phyloP scores from a whole-genome alignment of 2,888 invertebrate genomes.

The Cremastinae sp. region DNA sequence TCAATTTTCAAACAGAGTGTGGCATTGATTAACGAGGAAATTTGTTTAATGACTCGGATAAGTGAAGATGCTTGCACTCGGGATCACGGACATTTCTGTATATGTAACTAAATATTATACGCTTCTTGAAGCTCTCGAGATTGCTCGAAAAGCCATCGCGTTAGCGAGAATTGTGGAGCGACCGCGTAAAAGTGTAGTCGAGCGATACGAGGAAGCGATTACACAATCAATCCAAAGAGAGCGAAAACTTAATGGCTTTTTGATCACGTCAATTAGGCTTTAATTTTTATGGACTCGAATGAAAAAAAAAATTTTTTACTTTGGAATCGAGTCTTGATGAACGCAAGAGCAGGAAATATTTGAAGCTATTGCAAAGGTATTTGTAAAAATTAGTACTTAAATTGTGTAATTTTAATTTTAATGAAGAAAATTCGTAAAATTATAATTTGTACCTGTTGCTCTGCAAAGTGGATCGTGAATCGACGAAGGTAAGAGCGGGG shows the following conservation, averaged over 20 bases:
- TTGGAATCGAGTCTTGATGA: not conserved
- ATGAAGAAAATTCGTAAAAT: not conserved
- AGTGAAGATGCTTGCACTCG: not conserved
- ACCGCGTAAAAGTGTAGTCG: constrained; percentile 3
- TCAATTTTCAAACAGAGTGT: not conserved
- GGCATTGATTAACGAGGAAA: too few relatives aligned
- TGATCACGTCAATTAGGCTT: constrained; percentile 13
- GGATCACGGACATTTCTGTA: not conserved
- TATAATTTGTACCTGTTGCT: constrained; percentile 83
- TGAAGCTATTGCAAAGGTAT: too few relatives aligned
- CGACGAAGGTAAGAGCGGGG: constrained; percentile 88
- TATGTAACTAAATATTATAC: too few relatives aligned
- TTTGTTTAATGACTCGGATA: not conserved
- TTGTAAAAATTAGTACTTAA: too few relatives aligned
- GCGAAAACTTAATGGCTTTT: constrained; percentile 27
- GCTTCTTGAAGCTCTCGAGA: not conserved
- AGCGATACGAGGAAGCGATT: constrained; percentile 49
- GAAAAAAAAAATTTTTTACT: too few relatives aligned
- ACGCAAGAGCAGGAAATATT: too few relatives aligned
- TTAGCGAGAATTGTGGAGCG: not conserved
- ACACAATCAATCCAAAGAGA: constrained; percentile 5
- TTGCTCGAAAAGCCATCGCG: not conserved
- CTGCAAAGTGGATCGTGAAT: constrained; percentile 86
- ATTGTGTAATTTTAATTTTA: too few relatives aligned
- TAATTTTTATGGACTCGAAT: constrained; percentile 13